Conservation (phyloP, 2,797 vertebrate species). For the Loriculus beryllinus region DNA sequence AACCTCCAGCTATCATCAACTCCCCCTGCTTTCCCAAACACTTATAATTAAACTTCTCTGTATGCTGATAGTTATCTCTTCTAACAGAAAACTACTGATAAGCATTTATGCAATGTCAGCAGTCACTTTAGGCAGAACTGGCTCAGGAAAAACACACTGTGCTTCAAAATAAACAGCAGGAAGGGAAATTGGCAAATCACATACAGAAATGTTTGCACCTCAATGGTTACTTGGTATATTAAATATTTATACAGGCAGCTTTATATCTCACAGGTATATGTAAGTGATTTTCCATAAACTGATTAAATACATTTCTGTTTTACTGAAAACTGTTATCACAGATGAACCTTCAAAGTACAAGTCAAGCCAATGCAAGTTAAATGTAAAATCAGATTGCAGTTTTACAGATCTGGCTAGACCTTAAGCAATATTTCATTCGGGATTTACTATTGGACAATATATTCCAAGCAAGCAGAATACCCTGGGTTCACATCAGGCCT, state of each 20-base stretch:
- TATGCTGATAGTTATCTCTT: conserved; percentile 32
- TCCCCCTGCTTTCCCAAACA: conserved; percentile 43
- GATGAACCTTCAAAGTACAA: background rate
- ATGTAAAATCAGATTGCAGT: background rate
- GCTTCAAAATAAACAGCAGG: conserved; percentile 45
- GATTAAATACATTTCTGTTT: conserved; percentile 8
- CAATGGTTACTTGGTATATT: conserved; percentile 12
- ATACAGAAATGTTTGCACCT: conserved; percentile 26
- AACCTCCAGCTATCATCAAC: conserved; percentile 19
- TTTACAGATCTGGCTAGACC: background rate
- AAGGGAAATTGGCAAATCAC: conserved; percentile 35
- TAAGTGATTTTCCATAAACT: conserved; percentile 26
- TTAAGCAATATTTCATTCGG: background rate
- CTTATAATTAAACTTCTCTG: conserved; percentile 42
- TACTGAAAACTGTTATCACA: conserved; percentile 5
- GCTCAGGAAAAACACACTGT: conserved; percentile 16
- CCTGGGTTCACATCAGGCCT: background rate
- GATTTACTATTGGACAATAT: background rate
- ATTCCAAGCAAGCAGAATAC: background rate
- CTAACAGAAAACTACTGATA: conserved; percentile 36
- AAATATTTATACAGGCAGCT: conserved; percentile 61
- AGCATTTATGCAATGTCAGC: conserved; percentile 54
- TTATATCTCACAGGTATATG: conserved; percentile 7
- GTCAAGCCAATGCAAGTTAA: background rate
- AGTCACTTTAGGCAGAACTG: conserved; percentile 51